Evolutionary conservation across 2,113 vertebrate species (phyloP), one percentile per base, ranked within the genome.

Genomic region (Cyanistes caeruleus): DNA sequence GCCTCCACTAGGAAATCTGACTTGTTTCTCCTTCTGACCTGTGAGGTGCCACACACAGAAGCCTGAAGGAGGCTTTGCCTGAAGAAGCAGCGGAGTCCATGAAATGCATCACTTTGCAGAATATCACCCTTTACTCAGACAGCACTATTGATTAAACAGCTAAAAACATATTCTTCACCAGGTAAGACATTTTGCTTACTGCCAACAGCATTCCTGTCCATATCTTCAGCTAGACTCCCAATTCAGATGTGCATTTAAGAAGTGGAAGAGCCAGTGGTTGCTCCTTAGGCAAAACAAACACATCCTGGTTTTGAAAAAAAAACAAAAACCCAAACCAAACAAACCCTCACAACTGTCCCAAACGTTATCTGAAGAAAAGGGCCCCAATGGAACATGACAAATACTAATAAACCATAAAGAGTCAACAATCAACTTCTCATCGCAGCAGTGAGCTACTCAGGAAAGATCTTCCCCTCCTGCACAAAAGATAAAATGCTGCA

Each of bases 301-400:
- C n/a, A 59, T 44, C 17, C 33, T 65, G 41, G 22, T 84, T 93
- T 78, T 56, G 56, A 90, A 95, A 83, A 84, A 89, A 33, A 73
- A 70, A 41, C 35, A 83, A 76, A 94, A 80, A 80, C 9, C 0
- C 13, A 78, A 95, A 59, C 37, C 24, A 14, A 69, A 46, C 27
- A 65, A 64, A 64, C 8, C 13, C 21, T 93, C 48, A 46, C 43
- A 74, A 39, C 35, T 67, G 73, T 78, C 63, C 43, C 39, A 69
- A 86, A 78, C 56, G 25, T 89, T 84, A 89, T 70, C 68, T 68
- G 37, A 90, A 65, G 59, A 63, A 21, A 86, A 89, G 31, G 33
- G 41, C 48, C 21, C 8, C 21, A 5, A 2, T 67, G 63, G 70
- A 83, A 70, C 43, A 39, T 9, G 15, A 52, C 58, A 82, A 80